A percentile compares a stretch with the other conserved stretches of the same genome.
Evolutionary conservation across 2,888 invertebrate genomes (phyloP).

Genomic region (Plemyria rubiginata): DNA sequence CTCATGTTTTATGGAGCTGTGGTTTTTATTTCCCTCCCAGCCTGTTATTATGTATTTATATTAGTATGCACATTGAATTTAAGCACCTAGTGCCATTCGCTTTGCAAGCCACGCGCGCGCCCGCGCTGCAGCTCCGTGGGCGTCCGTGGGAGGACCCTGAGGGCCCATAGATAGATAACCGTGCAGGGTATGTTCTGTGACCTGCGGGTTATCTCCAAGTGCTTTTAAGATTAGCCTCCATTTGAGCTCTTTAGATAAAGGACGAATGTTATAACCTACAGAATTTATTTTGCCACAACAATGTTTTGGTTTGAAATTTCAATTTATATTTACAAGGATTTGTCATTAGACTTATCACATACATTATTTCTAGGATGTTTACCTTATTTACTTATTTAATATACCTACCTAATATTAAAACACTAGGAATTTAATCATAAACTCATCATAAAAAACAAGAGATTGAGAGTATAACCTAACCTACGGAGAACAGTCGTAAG

Average conservation of each 20-base stretch:
- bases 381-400: no score
- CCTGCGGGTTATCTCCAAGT: slow-evolving; percentile 36
- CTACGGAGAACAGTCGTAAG: no score
- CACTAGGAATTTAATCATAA: no score
- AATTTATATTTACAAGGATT: slow-evolving; percentile 1
- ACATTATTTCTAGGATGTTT: background rate
- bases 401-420: no score
- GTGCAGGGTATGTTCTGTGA: slow-evolving; percentile 27
- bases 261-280: slow-evolving; percentile 18
- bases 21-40: slow-evolving; percentile 15
- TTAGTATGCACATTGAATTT: slow-evolving; percentile 17
- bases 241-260: slow-evolving; percentile 26
- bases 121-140: slow-evolving; percentile 25
- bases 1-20: slow-evolving; percentile 5
- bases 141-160: slow-evolving; percentile 31
- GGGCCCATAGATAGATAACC: slow-evolving; percentile 25
- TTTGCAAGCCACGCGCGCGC: slow-evolving; percentile 15
- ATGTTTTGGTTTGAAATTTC: background rate
- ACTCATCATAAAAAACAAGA: no score
- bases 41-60: slow-evolving; percentile 4
- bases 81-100: slow-evolving; percentile 16
- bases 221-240: slow-evolving; percentile 33
- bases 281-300: background rate
- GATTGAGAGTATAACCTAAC: no score
- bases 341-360: background rate